Base-by-base conservation (phyloP, 2,888 invertebrate genomes). In the Dorcus hopei region DNA sequence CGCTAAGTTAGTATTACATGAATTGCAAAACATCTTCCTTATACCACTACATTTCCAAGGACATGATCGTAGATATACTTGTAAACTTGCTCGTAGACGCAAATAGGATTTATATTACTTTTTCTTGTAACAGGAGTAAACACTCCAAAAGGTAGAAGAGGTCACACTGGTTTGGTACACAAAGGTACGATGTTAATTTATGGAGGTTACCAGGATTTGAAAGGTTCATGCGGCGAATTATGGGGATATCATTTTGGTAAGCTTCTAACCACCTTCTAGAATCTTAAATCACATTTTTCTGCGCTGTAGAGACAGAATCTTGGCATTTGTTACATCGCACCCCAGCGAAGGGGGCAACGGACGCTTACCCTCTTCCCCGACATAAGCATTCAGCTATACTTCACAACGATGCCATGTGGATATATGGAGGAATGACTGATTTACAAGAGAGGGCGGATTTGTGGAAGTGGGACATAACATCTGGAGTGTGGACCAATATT, bases 211-310 rank as follows among this genome's bases (percentile, higher is more conserved):
- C 87, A 89, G 73, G 94, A 95, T 75, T 79, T 93, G 61, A 82
- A 88, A 55, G 94, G 94, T 6, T 93, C 93, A 45, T 89, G 89
- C 14, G 86, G 88, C 53, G 93, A 95, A 75, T 80, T 94, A 4
- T 95, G 95, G 95, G 89, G 88, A 2, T 94, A 90, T 74, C 89
- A 91, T 77, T 91, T 93, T 66, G 91, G 93, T 93, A 78, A 79
- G 78, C 33, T 42, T 48, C 7, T 9, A 57, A 40, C 48, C 41
- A 41, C 1, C 5, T 11, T 41, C 11, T 41, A 41, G n/a, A 41
- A 33, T 33, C 26, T 33, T 33, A 33, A 33, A 33, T 33, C 41
- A 41, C 5, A 41, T 14, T 14, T 11, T 7, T 14, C 4, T 41
- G 5, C 7, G 7, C 7, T 9, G 9, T 77, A 92, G 92, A 90